Evolutionary conservation across 2,888 invertebrate species (phyloP), one percentile per base, ranked within the genome.

Genomic region (Pheosia gnoma): DNA sequence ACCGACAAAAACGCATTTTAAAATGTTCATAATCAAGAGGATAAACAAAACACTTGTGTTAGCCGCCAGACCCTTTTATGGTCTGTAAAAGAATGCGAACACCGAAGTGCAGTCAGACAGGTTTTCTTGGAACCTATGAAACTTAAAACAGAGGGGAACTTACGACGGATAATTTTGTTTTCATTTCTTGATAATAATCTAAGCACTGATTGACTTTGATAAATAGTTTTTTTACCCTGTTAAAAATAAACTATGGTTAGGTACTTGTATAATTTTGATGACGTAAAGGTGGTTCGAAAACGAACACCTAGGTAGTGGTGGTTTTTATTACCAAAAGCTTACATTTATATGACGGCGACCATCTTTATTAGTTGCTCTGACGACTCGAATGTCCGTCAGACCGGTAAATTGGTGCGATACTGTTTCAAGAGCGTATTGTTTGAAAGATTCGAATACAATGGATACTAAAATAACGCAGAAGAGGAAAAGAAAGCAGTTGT

Each of bases 61-160:
- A 71, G 75, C 78, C 77, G 81, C 67, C 67, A 61, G 59, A 61
- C 59, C 74, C 77, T 71, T 82, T 76, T 71, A 76, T 71, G 82
- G 78, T 59, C 72, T 68, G 73, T 62, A 70, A 75, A 65, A 79
- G 80, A 82, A 83, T 80, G 79, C 47, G 72, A 76, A 75, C 62
- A 77, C 71, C 74, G 62, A 84, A 84, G 85, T 81, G 84, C 80
- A 79, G 83, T 83, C 75, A 67, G 59, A 63, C 64, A 66, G 60
- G 70, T 70, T 85, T 75, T 86, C 86, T 81, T 61, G 72, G 86
- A 86, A 85, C 60, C 62, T 58, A 61, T 63, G 65, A 61, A 75
- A 70, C 66, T 68, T 71, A 70, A 65, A 71, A 63, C 65, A 66
- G 58, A 41, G 59, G 68, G 68, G 3, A 52, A 52, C 13, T 51